These are phyloP conservation scores for Rhadinocentrus ornatus DNA, from an alignment of 2,797 vertebrate genomes.

Conservation along the genomic window DNA sequence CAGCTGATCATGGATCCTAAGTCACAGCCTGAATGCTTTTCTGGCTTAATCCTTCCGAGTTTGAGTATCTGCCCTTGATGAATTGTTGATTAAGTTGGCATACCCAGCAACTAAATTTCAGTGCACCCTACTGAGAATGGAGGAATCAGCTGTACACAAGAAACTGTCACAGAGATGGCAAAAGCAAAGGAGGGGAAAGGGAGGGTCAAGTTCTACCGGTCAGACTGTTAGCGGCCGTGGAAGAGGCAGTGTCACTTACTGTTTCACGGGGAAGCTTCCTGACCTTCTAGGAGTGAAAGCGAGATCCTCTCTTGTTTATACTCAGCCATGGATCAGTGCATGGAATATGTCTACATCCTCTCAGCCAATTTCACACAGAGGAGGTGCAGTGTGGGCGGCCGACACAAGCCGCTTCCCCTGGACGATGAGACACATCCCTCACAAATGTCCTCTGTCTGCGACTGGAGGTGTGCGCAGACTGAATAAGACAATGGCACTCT, in stretches of 20 bases:
- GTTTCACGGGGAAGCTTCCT: slow-evolving; percentile 81
- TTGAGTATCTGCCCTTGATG: slow-evolving; percentile 60
- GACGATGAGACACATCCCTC: slow-evolving; percentile 83
- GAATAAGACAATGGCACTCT: slow-evolving; percentile 75
- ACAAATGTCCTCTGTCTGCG: slow-evolving; percentile 70
- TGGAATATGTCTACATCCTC: slow-evolving; percentile 90
- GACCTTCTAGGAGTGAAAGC: slow-evolving; percentile 82
- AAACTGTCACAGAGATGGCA: slow-evolving; percentile 47
- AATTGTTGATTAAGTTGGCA: slow-evolving; percentile 77
- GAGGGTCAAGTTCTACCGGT: slow-evolving; percentile 72
- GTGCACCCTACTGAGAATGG: slow-evolving; percentile 70
- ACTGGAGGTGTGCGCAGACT: slow-evolving; percentile 69
- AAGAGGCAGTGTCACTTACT: slow-evolving; percentile 81
- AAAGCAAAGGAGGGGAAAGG: slow-evolving; percentile 19
- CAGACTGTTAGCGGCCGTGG: slow-evolving; percentile 74
- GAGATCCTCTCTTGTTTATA: slow-evolving; percentile 85
- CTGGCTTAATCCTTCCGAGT: slow-evolving; percentile 52
- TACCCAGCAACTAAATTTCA: slow-evolving; percentile 80
- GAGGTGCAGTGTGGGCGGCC: slow-evolving; percentile 83
- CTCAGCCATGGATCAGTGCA: slow-evolving; percentile 87
- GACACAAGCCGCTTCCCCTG: slow-evolving; percentile 83
- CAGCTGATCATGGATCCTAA: slow-evolving; percentile 55
- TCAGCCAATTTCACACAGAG: slow-evolving; percentile 87
- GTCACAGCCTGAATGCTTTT: slow-evolving; percentile 50
- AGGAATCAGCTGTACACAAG: slow-evolving; percentile 53